These are phyloP conservation scores for Heteronetta atricapilla DNA, from an alignment of 2,113 vertebrate species.

Conservation along the genomic window DNA sequence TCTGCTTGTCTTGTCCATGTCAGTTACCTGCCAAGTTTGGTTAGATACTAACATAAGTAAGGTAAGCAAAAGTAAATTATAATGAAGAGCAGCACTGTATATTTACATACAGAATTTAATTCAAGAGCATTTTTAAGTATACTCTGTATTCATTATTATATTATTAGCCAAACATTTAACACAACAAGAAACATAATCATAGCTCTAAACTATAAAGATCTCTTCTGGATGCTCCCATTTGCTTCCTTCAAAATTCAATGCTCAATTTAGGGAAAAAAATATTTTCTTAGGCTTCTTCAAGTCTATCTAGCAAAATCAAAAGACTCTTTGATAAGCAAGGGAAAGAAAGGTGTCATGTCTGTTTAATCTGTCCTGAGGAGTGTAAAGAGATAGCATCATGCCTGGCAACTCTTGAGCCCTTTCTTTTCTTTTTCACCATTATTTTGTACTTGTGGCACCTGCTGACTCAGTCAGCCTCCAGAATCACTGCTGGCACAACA, in stretches of 20 bases:
- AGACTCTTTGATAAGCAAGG: not conserved
- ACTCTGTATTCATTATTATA: not conserved
- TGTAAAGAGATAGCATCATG: not conserved
- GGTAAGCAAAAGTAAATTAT: not conserved
- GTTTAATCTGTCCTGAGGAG: not conserved
- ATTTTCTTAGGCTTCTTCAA: not conserved
- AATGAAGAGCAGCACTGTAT: not conserved
- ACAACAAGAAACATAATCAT: not conserved
- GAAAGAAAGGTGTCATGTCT: not conserved
- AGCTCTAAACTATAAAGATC: not conserved
- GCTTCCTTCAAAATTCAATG: not conserved
- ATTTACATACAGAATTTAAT: not conserved
- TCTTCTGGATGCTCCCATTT: not conserved
- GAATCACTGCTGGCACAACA: constrained; percentile 35
- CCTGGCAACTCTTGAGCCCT: not conserved
- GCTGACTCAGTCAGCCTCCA: constrained; percentile 48
- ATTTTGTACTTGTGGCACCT: constrained; percentile 49
- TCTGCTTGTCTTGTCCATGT: not conserved
- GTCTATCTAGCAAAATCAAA: not conserved
- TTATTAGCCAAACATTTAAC: not conserved
- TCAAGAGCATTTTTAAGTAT: not conserved
- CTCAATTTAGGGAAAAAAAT: not conserved
- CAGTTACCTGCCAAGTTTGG: not conserved
- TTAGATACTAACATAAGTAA: not conserved
- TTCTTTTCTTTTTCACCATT: constrained; percentile 21